Percentiles rank a stretch among this genome's conserved stretches.
phyloP scores from a whole-genome alignment of 1,140 invertebrate genomes.

The Watersipora subatra region DNA sequence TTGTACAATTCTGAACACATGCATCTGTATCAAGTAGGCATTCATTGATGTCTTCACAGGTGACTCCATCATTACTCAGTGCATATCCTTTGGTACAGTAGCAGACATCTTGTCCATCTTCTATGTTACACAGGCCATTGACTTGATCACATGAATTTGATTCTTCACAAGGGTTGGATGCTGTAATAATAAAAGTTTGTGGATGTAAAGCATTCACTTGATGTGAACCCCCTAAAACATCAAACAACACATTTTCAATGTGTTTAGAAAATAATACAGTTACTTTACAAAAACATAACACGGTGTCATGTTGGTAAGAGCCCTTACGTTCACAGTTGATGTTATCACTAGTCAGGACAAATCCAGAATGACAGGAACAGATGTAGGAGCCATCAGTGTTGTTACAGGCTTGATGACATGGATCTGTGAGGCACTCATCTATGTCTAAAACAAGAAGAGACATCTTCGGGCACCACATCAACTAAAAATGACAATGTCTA shows the following conservation, averaged over 20 bases:
- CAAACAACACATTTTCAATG: too few relatives aligned
- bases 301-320: too few relatives aligned
- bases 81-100: not conserved
- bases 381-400: not conserved
- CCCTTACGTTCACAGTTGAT: not conserved
- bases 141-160: not conserved
- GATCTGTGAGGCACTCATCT: not conserved
- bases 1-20: not conserved
- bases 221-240: too few relatives aligned
- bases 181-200: too few relatives aligned
- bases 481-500: too few relatives aligned
- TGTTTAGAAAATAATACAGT: too few relatives aligned
- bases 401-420: not conserved
- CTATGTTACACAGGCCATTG: not conserved
- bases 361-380: not conserved
- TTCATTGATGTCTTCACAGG: slow-evolving; percentile 4
- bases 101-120: not conserved
- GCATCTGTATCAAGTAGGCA: not conserved
- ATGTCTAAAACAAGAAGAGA: not conserved
- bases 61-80: not conserved
- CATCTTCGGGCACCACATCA: too few relatives aligned
- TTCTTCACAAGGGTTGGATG: not conserved
- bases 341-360: not conserved
- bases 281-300: too few relatives aligned
- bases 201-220: too few relatives aligned